Percentiles rank a stretch among this genome's conserved stretches.
Conservation (phyloP, 2,113 vertebrate species). For the Hoplias malabaricus region DNA sequence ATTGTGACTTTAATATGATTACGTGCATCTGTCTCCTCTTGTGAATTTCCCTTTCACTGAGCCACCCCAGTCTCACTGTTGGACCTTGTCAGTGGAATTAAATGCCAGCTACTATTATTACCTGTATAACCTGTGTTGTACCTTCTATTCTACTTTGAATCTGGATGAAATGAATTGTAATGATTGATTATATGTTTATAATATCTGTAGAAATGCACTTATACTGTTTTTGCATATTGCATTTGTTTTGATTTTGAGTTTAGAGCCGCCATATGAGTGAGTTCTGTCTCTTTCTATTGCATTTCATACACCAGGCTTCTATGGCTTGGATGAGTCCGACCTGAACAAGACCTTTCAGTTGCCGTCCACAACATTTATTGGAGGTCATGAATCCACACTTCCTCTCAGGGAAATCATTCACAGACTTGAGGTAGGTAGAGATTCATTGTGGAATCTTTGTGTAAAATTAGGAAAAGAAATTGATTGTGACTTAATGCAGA, state of each 20-base stretch:
- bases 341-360: slow-evolving; percentile 88
- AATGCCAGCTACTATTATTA: slow-evolving; percentile 11
- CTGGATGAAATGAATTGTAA: too few relatives aligned
- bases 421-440: slow-evolving; percentile 80
- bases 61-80: slow-evolving; percentile 68
- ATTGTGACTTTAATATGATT: slow-evolving; percentile 68
- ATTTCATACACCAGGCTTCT: slow-evolving; percentile 75
- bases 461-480: background rate
- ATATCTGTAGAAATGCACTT: too few relatives aligned
- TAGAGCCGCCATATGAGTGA: too few relatives aligned
- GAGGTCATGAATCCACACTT: slow-evolving; percentile 81
- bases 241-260: background rate
- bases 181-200: too few relatives aligned
- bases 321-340: slow-evolving; percentile 85
- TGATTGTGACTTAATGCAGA: background rate
- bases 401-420: slow-evolving; percentile 89
- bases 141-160: too few relatives aligned
- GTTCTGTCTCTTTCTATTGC: too few relatives aligned
- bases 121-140: too few relatives aligned
- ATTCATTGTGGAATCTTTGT: background rate
- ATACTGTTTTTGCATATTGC: background rate
- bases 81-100: slow-evolving; percentile 48
- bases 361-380: slow-evolving; percentile 90
- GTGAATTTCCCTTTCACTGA: slow-evolving; percentile 59
- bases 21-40: slow-evolving; percentile 74